These are phyloP conservation scores for Pithys albifrons DNA, from an alignment of 2,113 vertebrate genomes.

Conservation along the genomic window DNA sequence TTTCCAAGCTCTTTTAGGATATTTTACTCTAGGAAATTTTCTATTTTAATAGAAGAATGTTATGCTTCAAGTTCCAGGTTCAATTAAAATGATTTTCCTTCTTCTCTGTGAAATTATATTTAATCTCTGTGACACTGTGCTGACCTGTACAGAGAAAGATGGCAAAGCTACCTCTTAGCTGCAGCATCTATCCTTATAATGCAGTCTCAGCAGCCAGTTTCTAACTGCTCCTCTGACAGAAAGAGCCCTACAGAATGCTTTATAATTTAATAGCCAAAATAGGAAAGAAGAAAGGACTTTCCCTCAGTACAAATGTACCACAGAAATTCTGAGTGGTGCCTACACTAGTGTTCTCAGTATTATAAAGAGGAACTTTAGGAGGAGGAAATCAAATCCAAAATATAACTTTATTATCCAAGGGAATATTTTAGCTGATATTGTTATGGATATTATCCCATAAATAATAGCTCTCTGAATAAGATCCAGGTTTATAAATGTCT, in stretches of 20 bases:
- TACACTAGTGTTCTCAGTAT: neutral
- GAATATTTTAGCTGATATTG: neutral
- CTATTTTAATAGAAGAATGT: slow-evolving; percentile 50
- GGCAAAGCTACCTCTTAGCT: slow-evolving; percentile 7
- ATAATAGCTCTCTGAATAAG: neutral
- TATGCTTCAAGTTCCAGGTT: neutral
- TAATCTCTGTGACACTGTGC: slow-evolving; percentile 20
- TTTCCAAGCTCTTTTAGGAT: slow-evolving; percentile 19
- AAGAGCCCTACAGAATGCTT: neutral
- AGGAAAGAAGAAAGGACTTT: slow-evolving; percentile 11
- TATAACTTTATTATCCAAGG: neutral
- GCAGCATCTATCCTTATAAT: slow-evolving; percentile 16
- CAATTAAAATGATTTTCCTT: slow-evolving; percentile 28
- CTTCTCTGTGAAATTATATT: slow-evolving; percentile 46
- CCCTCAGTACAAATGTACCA: neutral
- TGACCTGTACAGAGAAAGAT: slow-evolving; percentile 36
- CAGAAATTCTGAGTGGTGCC: neutral
- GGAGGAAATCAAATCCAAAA: neutral
- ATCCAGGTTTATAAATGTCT: neutral
- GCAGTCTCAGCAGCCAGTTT: slow-evolving; percentile 44
- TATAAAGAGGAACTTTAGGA: neutral
- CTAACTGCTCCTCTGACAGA: neutral
- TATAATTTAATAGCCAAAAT: slow-evolving; percentile 34
- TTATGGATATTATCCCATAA: neutral
- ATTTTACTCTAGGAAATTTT: slow-evolving; percentile 17